phyloP scores from a whole-genome alignment of 2,797 vertebrate genomes.

The Eurystomus glaucurus region DNA sequence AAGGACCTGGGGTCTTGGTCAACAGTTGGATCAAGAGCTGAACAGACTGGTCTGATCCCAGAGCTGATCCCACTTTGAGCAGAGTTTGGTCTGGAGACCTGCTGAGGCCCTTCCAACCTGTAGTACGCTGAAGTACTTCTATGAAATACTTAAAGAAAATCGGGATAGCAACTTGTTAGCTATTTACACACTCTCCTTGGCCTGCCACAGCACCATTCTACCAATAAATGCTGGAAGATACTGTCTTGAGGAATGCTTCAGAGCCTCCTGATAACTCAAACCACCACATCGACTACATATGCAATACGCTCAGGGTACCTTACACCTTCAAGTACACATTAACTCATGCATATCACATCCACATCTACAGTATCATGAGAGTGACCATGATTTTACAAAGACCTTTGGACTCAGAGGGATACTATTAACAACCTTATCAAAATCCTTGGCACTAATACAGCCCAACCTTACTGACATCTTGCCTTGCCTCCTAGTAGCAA shows the following conservation, averaged over 20 bases:
- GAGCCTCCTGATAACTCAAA: neutral
- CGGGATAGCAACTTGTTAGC: neutral
- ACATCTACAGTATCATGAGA: neutral
- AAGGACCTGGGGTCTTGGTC: neutral
- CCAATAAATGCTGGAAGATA: neutral
- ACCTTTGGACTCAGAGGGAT: neutral
- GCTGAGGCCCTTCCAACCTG: neutral
- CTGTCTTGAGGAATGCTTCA: neutral
- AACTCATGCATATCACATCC: neutral
- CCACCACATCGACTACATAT: neutral
- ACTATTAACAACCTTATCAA: neutral
- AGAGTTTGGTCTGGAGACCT: neutral
- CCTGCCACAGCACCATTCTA: neutral
- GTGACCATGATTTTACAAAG: neutral
- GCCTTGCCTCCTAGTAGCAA: neutral
- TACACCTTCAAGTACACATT: neutral
- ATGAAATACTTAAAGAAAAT: neutral
- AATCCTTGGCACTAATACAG: neutral
- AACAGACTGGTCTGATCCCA: neutral
- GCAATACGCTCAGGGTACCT: neutral
- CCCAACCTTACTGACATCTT: neutral
- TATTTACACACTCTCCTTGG: neutral
- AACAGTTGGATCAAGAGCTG: neutral
- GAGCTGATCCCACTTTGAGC: neutral
- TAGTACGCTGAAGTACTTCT: neutral